Percentiles rank a stretch among this genome's conserved stretches.
phyloP scores from a whole-genome alignment of 2,113 vertebrate genomes.

The Pteropus alecto region DNA sequence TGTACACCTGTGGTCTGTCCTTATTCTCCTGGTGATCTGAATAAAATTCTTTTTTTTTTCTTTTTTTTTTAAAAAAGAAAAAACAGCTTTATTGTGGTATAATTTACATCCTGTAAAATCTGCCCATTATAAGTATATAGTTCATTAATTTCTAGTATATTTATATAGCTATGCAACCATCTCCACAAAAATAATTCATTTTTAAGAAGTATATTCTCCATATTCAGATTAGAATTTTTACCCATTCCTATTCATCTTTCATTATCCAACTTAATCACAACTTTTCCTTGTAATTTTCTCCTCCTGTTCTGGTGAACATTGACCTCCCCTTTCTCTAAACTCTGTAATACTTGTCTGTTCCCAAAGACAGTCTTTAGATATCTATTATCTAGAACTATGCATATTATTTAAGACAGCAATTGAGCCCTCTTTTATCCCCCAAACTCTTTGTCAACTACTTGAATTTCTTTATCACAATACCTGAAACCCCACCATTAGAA shows the following conservation, averaged over 20 bases:
- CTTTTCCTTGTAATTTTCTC: neutral
- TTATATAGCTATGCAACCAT: neutral
- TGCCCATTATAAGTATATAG: neutral
- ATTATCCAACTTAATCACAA: neutral
- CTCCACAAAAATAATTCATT: constrained; percentile 2
- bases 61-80: neutral
- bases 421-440: neutral
- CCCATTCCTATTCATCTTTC: neutral
- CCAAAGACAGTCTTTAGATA: neutral
- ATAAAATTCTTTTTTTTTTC: neutral
- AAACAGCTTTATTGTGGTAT: neutral
- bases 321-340: neutral
- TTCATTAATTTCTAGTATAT: neutral
- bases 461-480: neutral
- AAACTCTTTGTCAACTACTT: constrained; percentile 6
- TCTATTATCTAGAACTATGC: neutral
- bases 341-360: neutral
- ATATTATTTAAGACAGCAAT: neutral
- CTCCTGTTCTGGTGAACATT: neutral
- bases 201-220: constrained; percentile 13
- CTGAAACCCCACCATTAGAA: constrained; percentile 8
- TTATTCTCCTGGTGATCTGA: neutral
- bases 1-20: neutral
- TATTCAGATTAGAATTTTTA: constrained; percentile 32
- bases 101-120: neutral